Evolutionary conservation across 2,797 vertebrate genomes (phyloP).

Genomic region (Neoniphon sammara): DNA sequence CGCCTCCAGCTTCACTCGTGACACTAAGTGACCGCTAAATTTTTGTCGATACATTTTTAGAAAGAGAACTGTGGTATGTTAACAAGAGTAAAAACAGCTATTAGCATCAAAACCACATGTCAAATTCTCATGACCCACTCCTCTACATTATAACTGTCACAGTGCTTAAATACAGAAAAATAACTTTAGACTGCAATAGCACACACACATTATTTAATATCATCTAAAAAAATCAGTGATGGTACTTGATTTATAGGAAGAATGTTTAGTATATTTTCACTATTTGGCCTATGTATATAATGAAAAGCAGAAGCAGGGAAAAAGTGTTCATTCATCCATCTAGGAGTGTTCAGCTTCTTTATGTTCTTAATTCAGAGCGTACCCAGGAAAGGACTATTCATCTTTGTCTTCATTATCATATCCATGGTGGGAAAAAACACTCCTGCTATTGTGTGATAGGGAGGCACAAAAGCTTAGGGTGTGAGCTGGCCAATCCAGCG

Average conservation of each 20-base stretch:
- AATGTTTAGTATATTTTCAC: slow-evolving; percentile 3
- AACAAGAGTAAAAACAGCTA: neutral
- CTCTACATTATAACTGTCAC: neutral
- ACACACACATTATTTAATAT: too few relatives aligned
- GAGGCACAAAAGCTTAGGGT: slow-evolving; percentile 79
- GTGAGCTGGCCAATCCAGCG: slow-evolving; percentile 75
- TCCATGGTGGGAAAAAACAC: slow-evolving; percentile 86
- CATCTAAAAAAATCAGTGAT: neutral
- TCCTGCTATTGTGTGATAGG: slow-evolving; percentile 77
- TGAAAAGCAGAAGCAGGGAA: slow-evolving; percentile 17
- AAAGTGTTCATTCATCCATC: slow-evolving; percentile 29
- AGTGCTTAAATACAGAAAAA: too few relatives aligned
- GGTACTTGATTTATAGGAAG: slow-evolving; percentile 6
- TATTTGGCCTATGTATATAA: neutral
- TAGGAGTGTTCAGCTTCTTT: slow-evolving; percentile 44
- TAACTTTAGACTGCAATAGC: too few relatives aligned
- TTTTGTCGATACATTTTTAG: too few relatives aligned
- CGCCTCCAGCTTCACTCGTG: too few relatives aligned
- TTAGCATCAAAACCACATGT: neutral
- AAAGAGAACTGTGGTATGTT: neutral
- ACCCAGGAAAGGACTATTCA: slow-evolving; percentile 64
- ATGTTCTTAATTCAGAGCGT: slow-evolving; percentile 44
- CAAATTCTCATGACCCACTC: too few relatives aligned
- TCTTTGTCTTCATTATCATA: slow-evolving; percentile 84
- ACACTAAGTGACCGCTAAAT: too few relatives aligned